Evolutionary conservation across 2,888 invertebrate species (phyloP), one percentile per base, ranked within the genome.

Genomic region (Euzetes globulus): DNA sequence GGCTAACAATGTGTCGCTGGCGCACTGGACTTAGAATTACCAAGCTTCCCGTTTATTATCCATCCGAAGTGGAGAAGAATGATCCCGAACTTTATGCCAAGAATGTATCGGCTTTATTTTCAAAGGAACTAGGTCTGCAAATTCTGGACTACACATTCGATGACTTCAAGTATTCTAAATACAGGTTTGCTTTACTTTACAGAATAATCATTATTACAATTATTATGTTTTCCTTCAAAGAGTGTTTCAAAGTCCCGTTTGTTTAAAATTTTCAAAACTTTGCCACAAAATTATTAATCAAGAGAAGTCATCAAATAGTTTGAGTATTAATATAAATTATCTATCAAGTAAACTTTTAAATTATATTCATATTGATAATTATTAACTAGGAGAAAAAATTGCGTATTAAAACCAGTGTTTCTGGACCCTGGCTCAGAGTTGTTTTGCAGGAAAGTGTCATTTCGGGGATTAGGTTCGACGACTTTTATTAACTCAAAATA

Each of bases 21-120:
- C n/a, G 45, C 5, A 75, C 75, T 25, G 71, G 63, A 52, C 75
- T 76, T 72, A 37, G 72, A 74, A 77, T 94, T 68, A 93, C 95
- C 86, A 95, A 92, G 84, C 86, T 96, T 29, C 95, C 95, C 0
- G 94, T 95, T 3, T 94, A 95, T 84, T 87, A 86, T 55, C 96
- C 96, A 0, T 91, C 86, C 79, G 91, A 91, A 78, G 91, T 89
- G 77, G 96, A 96, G 82, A 90, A 89, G 81, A 84, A 86, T 4
- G 90, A 96, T 84, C 91, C 94, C 0, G 92, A 91, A 82, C 85
- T 96, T 37, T 96, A 89, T 82, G 95, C 94, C 0, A 87, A 88
- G 80, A 95, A 95, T 83, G 95, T 96, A 5, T 87, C 94, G 76
- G 88, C 89, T 79, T 88, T 91, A 55, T 95, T 96, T 94, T 93